These are phyloP conservation scores for Tragelaphus eurycerus DNA, from an alignment of 2,797 vertebrate genomes.

Conservation along the genomic window DNA sequence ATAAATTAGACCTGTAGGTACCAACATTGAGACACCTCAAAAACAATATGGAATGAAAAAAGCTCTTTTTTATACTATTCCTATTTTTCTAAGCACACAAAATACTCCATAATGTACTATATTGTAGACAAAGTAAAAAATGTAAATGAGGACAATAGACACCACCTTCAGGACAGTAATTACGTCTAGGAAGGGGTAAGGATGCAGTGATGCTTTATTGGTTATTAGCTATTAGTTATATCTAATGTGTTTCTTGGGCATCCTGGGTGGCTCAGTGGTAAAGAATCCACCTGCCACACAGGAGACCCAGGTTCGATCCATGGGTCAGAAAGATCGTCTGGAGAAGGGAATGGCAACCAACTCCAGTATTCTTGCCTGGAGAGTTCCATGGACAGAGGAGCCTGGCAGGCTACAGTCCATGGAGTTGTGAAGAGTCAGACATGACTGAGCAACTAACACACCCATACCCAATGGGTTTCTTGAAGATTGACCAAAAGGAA, in stretches of 20 bases:
- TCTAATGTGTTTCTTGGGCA: neutral
- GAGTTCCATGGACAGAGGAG: neutral
- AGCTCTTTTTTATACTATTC: neutral
- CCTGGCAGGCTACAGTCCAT: neutral
- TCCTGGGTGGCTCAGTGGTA: neutral
- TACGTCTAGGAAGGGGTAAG: neutral
- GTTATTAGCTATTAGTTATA: slow-evolving; percentile 10
- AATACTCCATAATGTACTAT: neutral
- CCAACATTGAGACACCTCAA: neutral
- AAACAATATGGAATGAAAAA: neutral
- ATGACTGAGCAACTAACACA: neutral
- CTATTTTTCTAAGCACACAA: slow-evolving; percentile 20
- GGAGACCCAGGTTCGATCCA: neutral
- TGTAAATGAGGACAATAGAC: neutral
- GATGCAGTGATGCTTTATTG: neutral
- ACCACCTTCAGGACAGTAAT: neutral
- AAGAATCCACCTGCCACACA: neutral
- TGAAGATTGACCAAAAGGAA: neutral
- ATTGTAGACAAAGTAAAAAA: slow-evolving; percentile 33
- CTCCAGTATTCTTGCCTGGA: neutral
- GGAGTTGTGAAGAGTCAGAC: neutral
- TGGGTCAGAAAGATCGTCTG: neutral
- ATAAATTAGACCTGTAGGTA: neutral
- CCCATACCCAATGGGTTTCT: slow-evolving; percentile 1
- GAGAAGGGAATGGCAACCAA: neutral